Percentiles rank a stretch among this genome's conserved stretches.
Evolutionary conservation across 2,888 invertebrate species (phyloP).

Genomic region (Mythimna vitellina): DNA sequence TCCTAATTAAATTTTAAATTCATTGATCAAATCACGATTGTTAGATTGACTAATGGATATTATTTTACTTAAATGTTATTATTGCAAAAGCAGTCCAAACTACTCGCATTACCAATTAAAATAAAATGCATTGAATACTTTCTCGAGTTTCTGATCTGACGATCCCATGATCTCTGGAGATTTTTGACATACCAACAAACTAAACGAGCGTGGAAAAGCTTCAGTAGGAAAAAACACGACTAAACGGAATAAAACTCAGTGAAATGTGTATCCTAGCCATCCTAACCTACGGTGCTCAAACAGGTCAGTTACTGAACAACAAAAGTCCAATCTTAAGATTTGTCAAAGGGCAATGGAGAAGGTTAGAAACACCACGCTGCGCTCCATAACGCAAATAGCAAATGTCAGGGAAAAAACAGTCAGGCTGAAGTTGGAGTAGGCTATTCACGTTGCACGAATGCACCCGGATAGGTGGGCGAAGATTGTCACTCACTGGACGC

Average conservation of each 20-base stretch:
- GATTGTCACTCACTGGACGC: too few species aligned
- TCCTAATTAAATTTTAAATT: not conserved
- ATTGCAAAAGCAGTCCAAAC: not conserved
- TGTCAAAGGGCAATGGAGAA: too few species aligned
- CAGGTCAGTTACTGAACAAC: too few species aligned
- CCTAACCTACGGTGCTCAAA: too few species aligned
- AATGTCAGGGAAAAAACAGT: too few species aligned
- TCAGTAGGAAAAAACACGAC: not conserved
- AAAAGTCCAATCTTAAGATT: too few species aligned
- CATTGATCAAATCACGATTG: not conserved
- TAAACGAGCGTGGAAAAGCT: not conserved
- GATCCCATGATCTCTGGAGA: not conserved
- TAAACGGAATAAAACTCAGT: not conserved
- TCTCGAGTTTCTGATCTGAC: slow-evolving; percentile 14
- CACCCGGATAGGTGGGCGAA: too few species aligned
- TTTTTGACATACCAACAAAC: slow-evolving; percentile 5
- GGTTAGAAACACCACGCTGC: too few species aligned
- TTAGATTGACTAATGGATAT: not conserved
- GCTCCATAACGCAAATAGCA: too few species aligned
- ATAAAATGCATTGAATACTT: slow-evolving; percentile 26
- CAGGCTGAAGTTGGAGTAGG: too few species aligned
- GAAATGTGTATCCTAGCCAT: too few species aligned
- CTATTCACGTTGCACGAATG: too few species aligned
- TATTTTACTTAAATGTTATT: not conserved
- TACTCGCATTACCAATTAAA: slow-evolving; percentile 4